A percentile compares a stretch with the other conserved stretches of the same genome.
These are phyloP conservation scores for Romanogobio albipinnatus DNA, from an alignment of 2,113 vertebrate genomes.

Conservation along the genomic window DNA sequence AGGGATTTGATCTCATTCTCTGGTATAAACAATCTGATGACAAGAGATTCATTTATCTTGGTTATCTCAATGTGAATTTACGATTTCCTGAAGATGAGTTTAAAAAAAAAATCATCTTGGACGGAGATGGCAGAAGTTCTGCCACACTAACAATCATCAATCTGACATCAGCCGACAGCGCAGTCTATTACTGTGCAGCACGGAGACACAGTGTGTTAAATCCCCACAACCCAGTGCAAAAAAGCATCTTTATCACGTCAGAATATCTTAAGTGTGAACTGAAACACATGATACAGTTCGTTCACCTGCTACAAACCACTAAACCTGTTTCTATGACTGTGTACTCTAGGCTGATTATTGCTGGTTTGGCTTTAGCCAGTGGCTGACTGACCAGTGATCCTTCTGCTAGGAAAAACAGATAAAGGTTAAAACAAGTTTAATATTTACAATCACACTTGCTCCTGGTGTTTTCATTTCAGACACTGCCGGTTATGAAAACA, in stretches of 20 bases:
- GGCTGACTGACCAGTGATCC: too few relatives aligned
- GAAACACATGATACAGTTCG: neutral
- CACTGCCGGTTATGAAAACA: neutral
- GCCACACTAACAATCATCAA: slow-evolving; percentile 2
- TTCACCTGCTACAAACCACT: too few relatives aligned
- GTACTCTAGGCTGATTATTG: too few relatives aligned
- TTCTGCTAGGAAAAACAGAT: too few relatives aligned
- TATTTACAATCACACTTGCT: slow-evolving; percentile 26
- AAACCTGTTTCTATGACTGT: too few relatives aligned
- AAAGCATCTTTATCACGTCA: slow-evolving; percentile 18
- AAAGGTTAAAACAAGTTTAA: neutral
- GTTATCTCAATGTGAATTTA: slow-evolving; percentile 35
- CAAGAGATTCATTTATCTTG: neutral
- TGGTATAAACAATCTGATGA: slow-evolving; percentile 43
- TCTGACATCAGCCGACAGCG: neutral
- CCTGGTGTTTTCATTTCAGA: neutral
- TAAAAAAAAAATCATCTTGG: neutral
- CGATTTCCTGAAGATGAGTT: neutral
- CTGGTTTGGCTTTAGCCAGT: too few relatives aligned
- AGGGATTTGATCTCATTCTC: neutral
- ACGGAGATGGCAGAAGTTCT: neutral
- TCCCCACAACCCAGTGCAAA: slow-evolving; percentile 33
- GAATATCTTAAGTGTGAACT: neutral
- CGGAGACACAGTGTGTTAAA: slow-evolving; percentile 41
- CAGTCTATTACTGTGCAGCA: slow-evolving; percentile 52